Base-by-base conservation (phyloP, 2,797 vertebrate genomes). In the Scolopax bukidnonensis region DNA sequence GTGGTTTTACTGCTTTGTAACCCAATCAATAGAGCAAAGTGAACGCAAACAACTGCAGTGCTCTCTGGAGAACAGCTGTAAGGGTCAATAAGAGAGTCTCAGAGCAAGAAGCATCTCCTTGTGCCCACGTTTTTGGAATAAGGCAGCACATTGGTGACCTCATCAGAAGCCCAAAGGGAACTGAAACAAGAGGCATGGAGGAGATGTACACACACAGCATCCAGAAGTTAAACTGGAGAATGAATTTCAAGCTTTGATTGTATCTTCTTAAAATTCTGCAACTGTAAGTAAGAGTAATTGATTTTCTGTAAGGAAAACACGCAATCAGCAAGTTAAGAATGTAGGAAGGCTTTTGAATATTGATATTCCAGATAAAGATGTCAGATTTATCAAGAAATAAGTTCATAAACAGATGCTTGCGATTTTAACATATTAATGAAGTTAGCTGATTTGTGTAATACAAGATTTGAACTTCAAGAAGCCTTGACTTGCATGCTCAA, bases 241-340 rank as follows among this genome's bases (percentile, higher is more conserved):
- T 17, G 5, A 63, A 69, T 79, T 67, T 64, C 70, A 51, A 60
- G 80, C 43, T 67, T 73, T 85, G 75, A 53, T n/a, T 53, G 12
- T 13, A 32, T 4, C 80, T 87, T 76, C 73, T 96, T 82, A 82
- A 92, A 89, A 95, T 96, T 92, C 87, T 93, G 74, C 80, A 59
- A 3, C 88, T 30, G 77, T 27, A 90, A 47, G 47, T 63, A 61
- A 73, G 12, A 41, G 30, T 78, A 89, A 96, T 92, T 68, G 90
- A 95, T 95, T 92, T 91, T 84, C 88, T 84, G 67, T 69, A 87
- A 70, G 36, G 56, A 91, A 95, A 84, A 87, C 84, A 85, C 70
- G 81, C 67, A 90, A 95, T 93, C 93, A 94, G 88, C 77, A 82
- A 24, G 16, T 13, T 78, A 54, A 79, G 77, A 83, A 73, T 32